These are phyloP conservation scores for Scartelaos histophorus DNA, from an alignment of 2,113 vertebrate genomes.

Conservation along the genomic window DNA sequence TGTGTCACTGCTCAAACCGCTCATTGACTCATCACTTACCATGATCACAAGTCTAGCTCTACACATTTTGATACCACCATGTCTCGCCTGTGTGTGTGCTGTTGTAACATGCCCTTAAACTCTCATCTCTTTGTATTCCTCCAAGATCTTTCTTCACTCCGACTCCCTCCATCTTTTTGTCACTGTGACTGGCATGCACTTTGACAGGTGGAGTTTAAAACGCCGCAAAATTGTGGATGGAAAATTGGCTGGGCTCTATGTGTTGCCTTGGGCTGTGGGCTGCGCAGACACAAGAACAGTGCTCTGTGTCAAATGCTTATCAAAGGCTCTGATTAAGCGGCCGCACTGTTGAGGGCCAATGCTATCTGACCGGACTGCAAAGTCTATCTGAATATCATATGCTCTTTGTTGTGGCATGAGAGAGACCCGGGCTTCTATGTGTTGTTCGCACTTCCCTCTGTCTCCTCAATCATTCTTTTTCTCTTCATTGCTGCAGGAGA, in stretches of 20 bases:
- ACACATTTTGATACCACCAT: constrained; percentile 19
- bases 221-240: constrained; percentile 74
- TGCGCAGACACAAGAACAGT: constrained; percentile 74
- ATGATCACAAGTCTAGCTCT: background rate
- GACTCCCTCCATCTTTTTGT: constrained; percentile 76
- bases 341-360: constrained; percentile 64
- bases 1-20: background rate
- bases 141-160: constrained; percentile 73
- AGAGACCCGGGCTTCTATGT: constrained; percentile 58
- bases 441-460: constrained; percentile 75
- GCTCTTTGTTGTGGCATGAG: constrained; percentile 74
- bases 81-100: constrained; percentile 23
- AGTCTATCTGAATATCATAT: constrained; percentile 66
- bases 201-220: constrained; percentile 77
- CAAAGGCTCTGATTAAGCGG: constrained; percentile 81
- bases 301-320: constrained; percentile 82
- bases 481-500: constrained; percentile 68
- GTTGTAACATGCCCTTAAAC: constrained; percentile 49
- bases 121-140: constrained; percentile 55
- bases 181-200: constrained; percentile 75
- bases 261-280: constrained; percentile 78
- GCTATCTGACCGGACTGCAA: constrained; percentile 64
- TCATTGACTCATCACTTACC: background rate
- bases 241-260: constrained; percentile 72
- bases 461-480: constrained; percentile 67